phyloP scores from a whole-genome alignment of 2,888 invertebrate genomes.

The Sminthurides aquaticus region DNA sequence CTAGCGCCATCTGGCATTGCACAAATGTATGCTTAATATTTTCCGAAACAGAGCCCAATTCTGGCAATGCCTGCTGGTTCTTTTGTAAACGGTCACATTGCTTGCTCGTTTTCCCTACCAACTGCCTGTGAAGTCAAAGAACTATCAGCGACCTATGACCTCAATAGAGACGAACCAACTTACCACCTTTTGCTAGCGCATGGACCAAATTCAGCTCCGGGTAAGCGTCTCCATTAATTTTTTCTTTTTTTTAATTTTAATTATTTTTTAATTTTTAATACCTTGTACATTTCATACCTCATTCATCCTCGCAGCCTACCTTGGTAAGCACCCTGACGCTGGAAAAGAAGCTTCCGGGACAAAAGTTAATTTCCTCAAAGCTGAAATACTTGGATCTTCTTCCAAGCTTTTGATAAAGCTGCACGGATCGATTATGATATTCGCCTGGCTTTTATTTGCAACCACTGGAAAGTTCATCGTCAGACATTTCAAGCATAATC shows the following conservation, averaged over 20 bases:
- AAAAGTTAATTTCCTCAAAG: slow-evolving; percentile 57
- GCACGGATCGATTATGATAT: slow-evolving; percentile 79
- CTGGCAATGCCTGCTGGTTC: neutral
- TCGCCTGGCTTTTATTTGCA: slow-evolving; percentile 81
- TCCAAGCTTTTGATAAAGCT: slow-evolving; percentile 65
- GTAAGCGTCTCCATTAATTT: neutral
- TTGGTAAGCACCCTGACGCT: slow-evolving; percentile 21
- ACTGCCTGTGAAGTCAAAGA: neutral
- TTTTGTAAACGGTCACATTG: neutral
- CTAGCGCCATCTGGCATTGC: no score
- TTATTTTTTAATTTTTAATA: no score
- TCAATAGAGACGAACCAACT: neutral
- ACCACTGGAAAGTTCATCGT: slow-evolving; percentile 79
- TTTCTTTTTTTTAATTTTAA: no score
- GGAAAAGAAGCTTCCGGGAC: slow-evolving; percentile 49
- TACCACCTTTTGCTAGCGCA: neutral
- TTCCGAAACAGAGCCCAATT: neutral
- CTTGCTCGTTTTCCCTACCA: neutral
- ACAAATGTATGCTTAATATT: no score
- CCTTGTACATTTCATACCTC: no score
- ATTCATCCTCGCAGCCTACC: slow-evolving; percentile 47
- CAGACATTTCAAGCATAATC: slow-evolving; percentile 79
- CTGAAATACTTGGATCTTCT: slow-evolving; percentile 53
- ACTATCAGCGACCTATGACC: neutral
- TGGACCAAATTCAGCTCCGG: neutral